phyloP scores from a whole-genome alignment of 2,113 vertebrate species.

The Tricholaema leucomelas region DNA sequence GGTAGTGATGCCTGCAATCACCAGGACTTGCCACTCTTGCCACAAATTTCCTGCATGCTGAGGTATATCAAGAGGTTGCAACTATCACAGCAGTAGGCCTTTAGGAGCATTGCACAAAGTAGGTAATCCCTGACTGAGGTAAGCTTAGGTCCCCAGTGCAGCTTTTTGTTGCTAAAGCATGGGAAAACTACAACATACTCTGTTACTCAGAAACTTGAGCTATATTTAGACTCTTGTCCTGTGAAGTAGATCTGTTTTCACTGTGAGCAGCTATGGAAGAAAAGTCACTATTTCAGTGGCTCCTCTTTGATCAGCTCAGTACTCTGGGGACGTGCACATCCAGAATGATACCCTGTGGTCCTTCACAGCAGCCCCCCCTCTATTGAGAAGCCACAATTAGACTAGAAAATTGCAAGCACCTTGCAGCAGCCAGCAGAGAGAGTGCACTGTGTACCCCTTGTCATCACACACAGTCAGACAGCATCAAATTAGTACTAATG shows the following conservation, averaged over 20 bases:
- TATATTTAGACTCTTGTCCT: neutral
- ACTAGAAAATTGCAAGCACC: conserved; percentile 8
- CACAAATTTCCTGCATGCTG: neutral
- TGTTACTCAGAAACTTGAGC: neutral
- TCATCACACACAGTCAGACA: neutral
- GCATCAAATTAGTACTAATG: neutral
- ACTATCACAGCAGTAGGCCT: neutral
- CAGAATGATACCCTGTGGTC: neutral
- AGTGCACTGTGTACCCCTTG: neutral
- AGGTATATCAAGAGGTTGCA: neutral
- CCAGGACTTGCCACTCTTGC: neutral
- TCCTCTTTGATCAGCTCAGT: neutral
- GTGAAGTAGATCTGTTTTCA: neutral
- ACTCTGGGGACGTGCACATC: neutral
- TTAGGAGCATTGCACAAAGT: neutral
- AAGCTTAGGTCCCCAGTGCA: neutral
- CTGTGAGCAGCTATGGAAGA: neutral
- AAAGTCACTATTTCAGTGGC: neutral
- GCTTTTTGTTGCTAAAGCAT: neutral
- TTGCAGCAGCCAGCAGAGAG: neutral
- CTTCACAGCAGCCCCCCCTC: neutral
- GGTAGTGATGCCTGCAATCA: neutral
- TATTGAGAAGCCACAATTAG: neutral
- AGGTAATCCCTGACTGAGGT: neutral
- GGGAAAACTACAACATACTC: neutral